Evolutionary conservation across 2,113 vertebrate species (phyloP).

Genomic region (Malurus cyaneus): DNA sequence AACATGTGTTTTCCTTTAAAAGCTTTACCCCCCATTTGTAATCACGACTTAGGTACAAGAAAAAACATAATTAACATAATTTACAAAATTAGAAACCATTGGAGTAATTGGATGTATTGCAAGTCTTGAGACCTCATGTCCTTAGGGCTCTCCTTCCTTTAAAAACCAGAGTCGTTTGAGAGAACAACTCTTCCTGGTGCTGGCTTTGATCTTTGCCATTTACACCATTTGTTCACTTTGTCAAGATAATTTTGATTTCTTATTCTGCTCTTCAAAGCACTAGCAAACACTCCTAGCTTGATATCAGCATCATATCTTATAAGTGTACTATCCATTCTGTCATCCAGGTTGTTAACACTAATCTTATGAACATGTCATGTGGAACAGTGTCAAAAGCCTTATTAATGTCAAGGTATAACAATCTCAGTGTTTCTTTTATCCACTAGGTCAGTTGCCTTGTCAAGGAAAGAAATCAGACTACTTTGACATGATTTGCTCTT

Average conservation of each 20-base stretch:
- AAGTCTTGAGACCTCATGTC: not conserved
- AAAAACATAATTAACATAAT: not conserved
- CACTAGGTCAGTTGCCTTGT: not conserved
- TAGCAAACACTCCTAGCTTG: not conserved
- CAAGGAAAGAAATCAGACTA: not conserved
- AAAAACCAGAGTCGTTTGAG: not conserved
- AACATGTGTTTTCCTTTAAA: not conserved
- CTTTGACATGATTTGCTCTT: not conserved
- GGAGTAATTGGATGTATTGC: not conserved
- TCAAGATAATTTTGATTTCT: not conserved
- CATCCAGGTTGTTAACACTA: not conserved
- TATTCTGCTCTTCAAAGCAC: not conserved
- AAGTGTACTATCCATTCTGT: not conserved
- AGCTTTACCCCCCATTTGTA: fast-evolving
- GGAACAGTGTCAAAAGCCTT: not conserved
- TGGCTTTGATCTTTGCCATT: not conserved
- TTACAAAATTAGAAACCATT: not conserved
- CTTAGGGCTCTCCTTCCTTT: not conserved
- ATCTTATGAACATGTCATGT: not conserved
- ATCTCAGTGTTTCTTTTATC: not conserved
- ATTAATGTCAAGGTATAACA: not conserved
- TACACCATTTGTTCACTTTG: not conserved
- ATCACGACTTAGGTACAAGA: not conserved
- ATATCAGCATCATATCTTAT: not conserved
- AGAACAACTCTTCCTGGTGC: not conserved